Percentiles rank a stretch among this genome's conserved stretches.
Conservation (phyloP, 64 coral and sea anemone species). For the Acropora tenuis region DNA sequence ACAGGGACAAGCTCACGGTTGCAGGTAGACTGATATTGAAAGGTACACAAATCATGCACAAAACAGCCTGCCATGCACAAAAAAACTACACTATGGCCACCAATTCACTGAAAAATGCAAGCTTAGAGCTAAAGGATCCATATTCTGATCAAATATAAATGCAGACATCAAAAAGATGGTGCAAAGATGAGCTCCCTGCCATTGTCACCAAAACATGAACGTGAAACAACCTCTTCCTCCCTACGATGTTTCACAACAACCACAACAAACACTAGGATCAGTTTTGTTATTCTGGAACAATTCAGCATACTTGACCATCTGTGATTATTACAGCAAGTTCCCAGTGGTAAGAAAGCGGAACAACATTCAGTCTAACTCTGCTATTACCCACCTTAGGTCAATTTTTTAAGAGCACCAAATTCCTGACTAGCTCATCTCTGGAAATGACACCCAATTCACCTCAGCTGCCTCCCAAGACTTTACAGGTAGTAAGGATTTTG, state of each 20-base stretch:
- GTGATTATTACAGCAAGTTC: slow-evolving; percentile 69
- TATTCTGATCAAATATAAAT: slow-evolving; percentile 67
- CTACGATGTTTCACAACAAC: slow-evolving; percentile 9
- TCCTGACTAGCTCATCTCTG: slow-evolving; percentile 15
- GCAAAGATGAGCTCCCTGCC: slow-evolving; percentile 49
- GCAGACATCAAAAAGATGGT: slow-evolving; percentile 60
- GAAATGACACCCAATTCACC: slow-evolving; percentile 64
- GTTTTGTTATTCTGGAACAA: slow-evolving; percentile 61
- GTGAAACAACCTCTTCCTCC: slow-evolving; percentile 44
- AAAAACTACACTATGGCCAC: slow-evolving; percentile 2
- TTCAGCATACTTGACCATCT: slow-evolving; percentile 20
- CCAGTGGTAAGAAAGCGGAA: slow-evolving; percentile 44
- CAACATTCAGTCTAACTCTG: slow-evolving; percentile 30
- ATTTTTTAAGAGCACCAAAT: slow-evolving; percentile 58
- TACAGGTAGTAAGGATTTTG: slow-evolving; percentile 32
- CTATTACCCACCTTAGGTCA: slow-evolving; percentile 8
- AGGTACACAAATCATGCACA: neutral
- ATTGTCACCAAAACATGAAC: slow-evolving; percentile 50
- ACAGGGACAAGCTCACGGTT: slow-evolving; percentile 7
- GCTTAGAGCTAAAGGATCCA: slow-evolving; percentile 56
- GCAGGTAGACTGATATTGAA: slow-evolving; percentile 11
- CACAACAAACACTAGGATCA: slow-evolving; percentile 46
- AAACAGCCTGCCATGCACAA: neutral
- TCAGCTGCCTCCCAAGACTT: slow-evolving; percentile 47
- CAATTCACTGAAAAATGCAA: slow-evolving; percentile 51